Evolutionary conservation across 2,113 vertebrate genomes (phyloP).

Genomic region (Lycaon pictus): DNA sequence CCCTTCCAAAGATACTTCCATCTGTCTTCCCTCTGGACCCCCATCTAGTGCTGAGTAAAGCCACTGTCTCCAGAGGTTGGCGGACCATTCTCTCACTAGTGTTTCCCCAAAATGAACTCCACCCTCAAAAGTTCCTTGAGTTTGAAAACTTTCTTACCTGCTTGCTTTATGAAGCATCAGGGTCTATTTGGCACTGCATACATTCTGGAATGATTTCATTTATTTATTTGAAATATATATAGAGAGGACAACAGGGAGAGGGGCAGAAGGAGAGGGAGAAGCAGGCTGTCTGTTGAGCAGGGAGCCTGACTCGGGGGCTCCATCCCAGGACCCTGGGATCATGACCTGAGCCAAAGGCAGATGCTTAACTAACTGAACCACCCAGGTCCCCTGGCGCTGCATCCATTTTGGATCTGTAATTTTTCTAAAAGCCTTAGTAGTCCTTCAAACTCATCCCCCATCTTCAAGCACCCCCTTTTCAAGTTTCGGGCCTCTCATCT

Average conservation of each 20-base stretch:
- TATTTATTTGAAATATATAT: too few relatives aligned
- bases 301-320: too few relatives aligned
- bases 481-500: neutral
- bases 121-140: neutral
- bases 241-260: too few relatives aligned
- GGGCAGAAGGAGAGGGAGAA: too few relatives aligned
- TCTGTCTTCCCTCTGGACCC: neutral
- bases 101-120: too few relatives aligned
- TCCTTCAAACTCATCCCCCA: neutral
- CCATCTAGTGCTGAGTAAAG: neutral
- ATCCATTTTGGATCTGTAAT: neutral
- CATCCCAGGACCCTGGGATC: too few relatives aligned
- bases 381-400: too few relatives aligned
- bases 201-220: neutral
- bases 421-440: neutral
- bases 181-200: neutral
- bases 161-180: neutral
- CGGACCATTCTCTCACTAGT: accelerated
- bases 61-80: neutral
- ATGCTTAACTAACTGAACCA: too few relatives aligned
- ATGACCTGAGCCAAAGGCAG: too few relatives aligned
- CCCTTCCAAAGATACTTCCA: neutral
- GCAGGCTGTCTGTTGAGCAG: too few relatives aligned
- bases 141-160: neutral
- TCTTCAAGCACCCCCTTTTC: neutral